A percentile compares a stretch with the other conserved stretches of the same genome.
Evolutionary conservation across 2,888 invertebrate genomes (phyloP).

Genomic region (Adineta ricciae): DNA sequence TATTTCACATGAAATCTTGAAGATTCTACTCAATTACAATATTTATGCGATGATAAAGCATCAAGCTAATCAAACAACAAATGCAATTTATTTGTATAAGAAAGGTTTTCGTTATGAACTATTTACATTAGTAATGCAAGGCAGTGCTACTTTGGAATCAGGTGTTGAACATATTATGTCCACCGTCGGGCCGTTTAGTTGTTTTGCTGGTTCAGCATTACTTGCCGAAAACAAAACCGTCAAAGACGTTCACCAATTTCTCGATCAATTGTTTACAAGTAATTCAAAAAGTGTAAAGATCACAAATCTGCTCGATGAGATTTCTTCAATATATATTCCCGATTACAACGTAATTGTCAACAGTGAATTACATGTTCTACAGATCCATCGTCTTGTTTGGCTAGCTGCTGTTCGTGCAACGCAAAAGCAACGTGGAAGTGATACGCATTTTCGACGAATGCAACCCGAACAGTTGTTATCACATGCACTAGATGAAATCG

Average conservation of each 20-base stretch:
- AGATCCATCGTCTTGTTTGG: conserved; percentile 11
- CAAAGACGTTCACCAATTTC: neutral
- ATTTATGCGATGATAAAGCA: conserved; percentile 1
- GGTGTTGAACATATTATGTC: conserved; percentile 13
- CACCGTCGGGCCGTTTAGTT: neutral
- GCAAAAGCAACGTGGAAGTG: neutral
- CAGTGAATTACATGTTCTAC: conserved; percentile 17
- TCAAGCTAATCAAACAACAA: neutral
- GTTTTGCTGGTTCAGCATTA: neutral
- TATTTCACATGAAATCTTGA: conserved; percentile 1
- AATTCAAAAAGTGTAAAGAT: neutral
- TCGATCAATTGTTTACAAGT: neutral
- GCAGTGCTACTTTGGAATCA: conserved; percentile 1
- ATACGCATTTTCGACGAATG: neutral
- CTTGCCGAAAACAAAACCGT: neutral
- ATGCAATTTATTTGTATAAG: conserved; percentile 17
- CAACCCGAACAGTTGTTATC: neutral
- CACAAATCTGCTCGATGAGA: neutral
- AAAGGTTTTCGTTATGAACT: conserved; percentile 16
- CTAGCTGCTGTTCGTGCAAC: neutral
- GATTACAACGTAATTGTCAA: conserved; percentile 13
- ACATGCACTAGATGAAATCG: conserved; percentile 5
- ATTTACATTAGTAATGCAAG: conserved; percentile 21
- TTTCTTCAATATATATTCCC: neutral
- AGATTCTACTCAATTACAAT: neutral